These are phyloP conservation scores for Spialia ferax DNA, from an alignment of 2,888 invertebrate species.

Conservation along the genomic window DNA sequence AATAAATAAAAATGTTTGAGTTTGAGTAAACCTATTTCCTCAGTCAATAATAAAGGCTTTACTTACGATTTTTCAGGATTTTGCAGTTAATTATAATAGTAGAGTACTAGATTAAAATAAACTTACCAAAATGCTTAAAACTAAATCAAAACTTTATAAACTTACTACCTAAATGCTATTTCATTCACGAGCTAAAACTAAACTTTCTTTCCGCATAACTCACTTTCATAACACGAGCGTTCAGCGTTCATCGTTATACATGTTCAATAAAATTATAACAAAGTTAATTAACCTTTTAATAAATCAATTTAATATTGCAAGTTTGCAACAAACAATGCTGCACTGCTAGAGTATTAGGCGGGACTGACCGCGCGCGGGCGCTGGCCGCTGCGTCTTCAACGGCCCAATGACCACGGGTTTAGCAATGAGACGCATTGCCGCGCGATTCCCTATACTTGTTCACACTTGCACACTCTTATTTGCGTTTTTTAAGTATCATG, in stretches of 20 bases:
- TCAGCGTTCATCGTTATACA: slow-evolving; percentile 6
- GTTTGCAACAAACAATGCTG: slow-evolving; percentile 32
- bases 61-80: too few relatives aligned
- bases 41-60: too few relatives aligned
- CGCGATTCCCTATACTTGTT: slow-evolving; percentile 51
- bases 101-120: not conserved
- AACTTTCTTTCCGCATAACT: slow-evolving; percentile 35
- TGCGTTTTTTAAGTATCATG: slow-evolving; percentile 12
- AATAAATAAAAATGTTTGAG: too few relatives aligned
- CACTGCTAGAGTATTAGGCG: slow-evolving; percentile 44
- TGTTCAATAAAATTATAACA: slow-evolving; percentile 10
- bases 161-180: not conserved
- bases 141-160: not conserved
- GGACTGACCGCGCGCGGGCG: slow-evolving; percentile 63
- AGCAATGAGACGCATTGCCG: slow-evolving; percentile 63
- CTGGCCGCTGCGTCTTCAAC: slow-evolving; percentile 52
- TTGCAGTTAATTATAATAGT: too few relatives aligned
- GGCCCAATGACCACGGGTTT: slow-evolving; percentile 72
- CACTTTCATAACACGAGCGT: slow-evolving; percentile 38
- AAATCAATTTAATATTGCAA: slow-evolving; percentile 19
- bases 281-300: slow-evolving; percentile 3
- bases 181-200: not conserved
- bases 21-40: not conserved
- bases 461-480: slow-evolving; percentile 15
- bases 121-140: not conserved